Conservation (phyloP, 30 jellyfish, hydroid and myxozoan species). For the Nemopilema nomurai region DNA sequence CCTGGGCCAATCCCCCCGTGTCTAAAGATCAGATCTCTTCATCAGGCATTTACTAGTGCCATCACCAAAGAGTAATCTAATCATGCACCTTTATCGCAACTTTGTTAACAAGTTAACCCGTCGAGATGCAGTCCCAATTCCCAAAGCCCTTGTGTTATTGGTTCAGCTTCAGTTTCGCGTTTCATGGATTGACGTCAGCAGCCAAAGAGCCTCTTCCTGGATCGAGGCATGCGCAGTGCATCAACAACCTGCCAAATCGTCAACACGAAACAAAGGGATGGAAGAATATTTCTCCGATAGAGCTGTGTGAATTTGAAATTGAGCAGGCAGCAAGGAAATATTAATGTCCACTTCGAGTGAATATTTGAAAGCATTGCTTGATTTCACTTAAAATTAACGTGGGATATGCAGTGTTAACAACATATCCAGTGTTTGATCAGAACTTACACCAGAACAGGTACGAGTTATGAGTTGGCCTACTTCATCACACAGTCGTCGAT, state of each 20-base stretch:
- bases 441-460: neutral
- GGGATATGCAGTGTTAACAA: neutral
- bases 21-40: no score
- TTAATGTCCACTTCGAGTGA: neutral
- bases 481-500: neutral
- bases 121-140: no score
- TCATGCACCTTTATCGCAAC: no score
- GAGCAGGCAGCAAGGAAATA: slow-evolving; percentile 24
- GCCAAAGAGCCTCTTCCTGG: slow-evolving; percentile 24
- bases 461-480: neutral
- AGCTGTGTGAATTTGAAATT: neutral
- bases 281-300: neutral
- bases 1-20: no score
- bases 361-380: neutral
- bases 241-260: slow-evolving; percentile 54
- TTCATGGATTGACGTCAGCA: slow-evolving; percentile 35
- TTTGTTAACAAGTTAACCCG: no score
- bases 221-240: slow-evolving; percentile 60
- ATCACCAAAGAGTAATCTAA: no score
- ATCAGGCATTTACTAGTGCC: no score
- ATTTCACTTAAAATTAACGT: neutral
- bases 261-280: slow-evolving; percentile 65
- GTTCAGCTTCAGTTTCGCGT: neutral
- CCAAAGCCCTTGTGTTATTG: neutral
- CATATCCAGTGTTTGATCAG: neutral